Base-by-base conservation (phyloP, 2,113 vertebrate genomes). In the Myotis yumanensis region DNA sequence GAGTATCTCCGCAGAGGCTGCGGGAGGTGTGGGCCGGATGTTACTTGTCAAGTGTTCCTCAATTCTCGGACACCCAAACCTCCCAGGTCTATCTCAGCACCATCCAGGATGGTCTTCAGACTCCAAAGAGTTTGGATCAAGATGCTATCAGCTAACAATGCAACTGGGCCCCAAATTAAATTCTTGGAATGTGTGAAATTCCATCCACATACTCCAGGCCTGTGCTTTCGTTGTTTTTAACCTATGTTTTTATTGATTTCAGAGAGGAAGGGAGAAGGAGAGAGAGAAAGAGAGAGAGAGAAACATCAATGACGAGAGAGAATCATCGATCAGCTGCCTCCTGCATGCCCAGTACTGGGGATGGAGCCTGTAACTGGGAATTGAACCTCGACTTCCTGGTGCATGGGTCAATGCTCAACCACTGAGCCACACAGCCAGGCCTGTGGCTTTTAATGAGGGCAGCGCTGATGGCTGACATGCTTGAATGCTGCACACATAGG, bases 1-100 rank as follows among this genome's bases (percentile, higher is more conserved):
- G 98, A 95, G 99, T 99, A 95, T 32, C 57, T 66, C 35, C 9
- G 1, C 5, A 25, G 77, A 62, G 15, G 12, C 3, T 10, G 6
- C 7, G 5, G 59, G 6, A 17, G n/a, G 10, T 7, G 0, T 1
- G 10, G 6, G 15, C 8, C 54, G 3, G 18, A 20, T 3, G 4
- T 77, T 69, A 62, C 66, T 64, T 77, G 48, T n/a, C 46, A 48
- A 66, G 12, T 35, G 54, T 12, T 52, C 18, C 54, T 79, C 18
- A 79, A 37, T 93, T 81, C 84, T 30, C 52, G 22, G 80, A 14
- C 52, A 59, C 37, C 40, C 3, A 32, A 57, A 37, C 89, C 43
- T 94, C 48, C 5, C 73, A 40, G 43, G n/a, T 25, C 30, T 28
- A 64, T 14, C 48, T 35, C 43, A 57, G n/a, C 69, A 30, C 37